phyloP scores from a whole-genome alignment of 2,888 invertebrate species.

The Orchesella flavescens region DNA sequence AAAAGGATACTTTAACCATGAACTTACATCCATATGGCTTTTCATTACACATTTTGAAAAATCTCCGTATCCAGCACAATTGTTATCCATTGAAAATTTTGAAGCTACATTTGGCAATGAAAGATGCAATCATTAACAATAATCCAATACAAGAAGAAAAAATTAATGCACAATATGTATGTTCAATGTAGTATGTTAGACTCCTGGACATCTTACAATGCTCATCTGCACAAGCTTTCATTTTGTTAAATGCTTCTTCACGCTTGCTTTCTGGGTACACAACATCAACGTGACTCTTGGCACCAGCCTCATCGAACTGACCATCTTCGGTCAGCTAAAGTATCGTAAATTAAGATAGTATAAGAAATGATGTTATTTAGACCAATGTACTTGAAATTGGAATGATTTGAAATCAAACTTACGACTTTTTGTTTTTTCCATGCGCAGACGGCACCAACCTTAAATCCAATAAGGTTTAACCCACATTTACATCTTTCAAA shows the following conservation, averaged over 20 bases:
- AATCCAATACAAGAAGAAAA: too few relatives aligned
- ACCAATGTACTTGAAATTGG: too few relatives aligned
- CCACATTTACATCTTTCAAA: neutral
- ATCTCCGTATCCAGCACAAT: conserved; percentile 33
- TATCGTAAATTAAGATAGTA: neutral
- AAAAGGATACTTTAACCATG: neutral
- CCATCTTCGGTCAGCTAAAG: conserved; percentile 33
- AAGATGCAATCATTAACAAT: neutral
- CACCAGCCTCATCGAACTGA: conserved; percentile 21
- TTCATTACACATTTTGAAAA: conserved; percentile 23
- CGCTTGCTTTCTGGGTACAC: conserved; percentile 34
- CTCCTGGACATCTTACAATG: conserved; percentile 28
- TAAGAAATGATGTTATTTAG: too few relatives aligned
- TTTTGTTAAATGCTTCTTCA: neutral
- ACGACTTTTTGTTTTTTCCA: conserved; percentile 50
- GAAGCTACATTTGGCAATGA: conserved; percentile 10
- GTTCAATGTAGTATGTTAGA: too few relatives aligned
- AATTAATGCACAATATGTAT: too few relatives aligned
- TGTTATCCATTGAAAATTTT: conserved; percentile 40
- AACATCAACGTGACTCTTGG: neutral
- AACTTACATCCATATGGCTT: conserved; percentile 17
- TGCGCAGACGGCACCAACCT: conserved; percentile 38
- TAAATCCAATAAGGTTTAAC: neutral
- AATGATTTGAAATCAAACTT: conserved; percentile 24
- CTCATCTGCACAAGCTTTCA: conserved; percentile 18